These are phyloP conservation scores for Diphyllodes magnificus DNA, from an alignment of 2,113 vertebrate genomes.

Conservation along the genomic window DNA sequence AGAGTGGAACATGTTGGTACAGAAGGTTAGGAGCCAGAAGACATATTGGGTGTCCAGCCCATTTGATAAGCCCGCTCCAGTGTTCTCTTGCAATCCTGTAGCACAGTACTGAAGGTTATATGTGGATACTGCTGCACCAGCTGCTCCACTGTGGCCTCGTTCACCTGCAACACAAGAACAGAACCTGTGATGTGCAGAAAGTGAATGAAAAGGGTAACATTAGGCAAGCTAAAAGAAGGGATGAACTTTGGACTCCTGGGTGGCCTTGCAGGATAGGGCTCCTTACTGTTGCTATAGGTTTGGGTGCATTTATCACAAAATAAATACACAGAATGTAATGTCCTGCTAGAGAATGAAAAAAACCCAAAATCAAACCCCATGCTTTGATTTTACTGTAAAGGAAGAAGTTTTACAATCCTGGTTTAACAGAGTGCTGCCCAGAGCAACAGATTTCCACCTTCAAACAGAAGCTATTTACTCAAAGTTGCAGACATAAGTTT, in stretches of 20 bases:
- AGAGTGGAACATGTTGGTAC: not conserved
- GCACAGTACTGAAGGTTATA: slow-evolving; percentile 97
- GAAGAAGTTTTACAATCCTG: not conserved
- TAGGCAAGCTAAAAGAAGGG: not conserved
- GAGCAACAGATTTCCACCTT: not conserved
- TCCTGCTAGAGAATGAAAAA: not conserved
- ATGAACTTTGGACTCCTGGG: not conserved
- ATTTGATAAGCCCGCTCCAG: slow-evolving; percentile 97
- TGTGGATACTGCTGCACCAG: slow-evolving; percentile 95
- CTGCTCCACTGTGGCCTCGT: slow-evolving; percentile 92
- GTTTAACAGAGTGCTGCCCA: not conserved
- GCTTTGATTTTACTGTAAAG: not conserved
- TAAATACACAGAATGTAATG: not conserved
- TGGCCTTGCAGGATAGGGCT: not conserved
- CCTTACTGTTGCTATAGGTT: not conserved
- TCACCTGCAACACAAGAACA: slow-evolving; percentile 81
- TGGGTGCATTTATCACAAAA: not conserved
- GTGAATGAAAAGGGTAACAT: not conserved
- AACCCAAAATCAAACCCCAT: not conserved
- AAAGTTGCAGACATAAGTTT: not conserved
- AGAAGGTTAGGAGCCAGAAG: slow-evolving; percentile 82
- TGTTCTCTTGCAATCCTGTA: slow-evolving; percentile 99
- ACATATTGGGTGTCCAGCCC: slow-evolving; percentile 96
- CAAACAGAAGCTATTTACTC: not conserved
- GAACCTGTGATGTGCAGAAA: not conserved